Percentiles rank a stretch among this genome's conserved stretches.
Evolutionary conservation across 2,888 invertebrate genomes (phyloP).

Genomic region (Apamea monoglypha): DNA sequence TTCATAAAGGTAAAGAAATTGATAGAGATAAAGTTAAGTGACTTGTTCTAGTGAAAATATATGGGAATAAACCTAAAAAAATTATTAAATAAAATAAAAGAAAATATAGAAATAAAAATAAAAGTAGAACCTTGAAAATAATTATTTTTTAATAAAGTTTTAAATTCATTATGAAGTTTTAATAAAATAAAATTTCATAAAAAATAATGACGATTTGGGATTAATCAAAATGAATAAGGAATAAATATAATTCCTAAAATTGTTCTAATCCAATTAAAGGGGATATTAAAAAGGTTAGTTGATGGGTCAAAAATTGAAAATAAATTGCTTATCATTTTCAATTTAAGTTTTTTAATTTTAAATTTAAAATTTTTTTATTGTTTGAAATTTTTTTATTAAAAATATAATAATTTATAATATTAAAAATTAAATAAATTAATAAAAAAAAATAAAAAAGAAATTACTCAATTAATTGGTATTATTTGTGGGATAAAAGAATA

Average conservation of each 20-base stretch:
- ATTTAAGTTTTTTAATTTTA: constrained; percentile 74
- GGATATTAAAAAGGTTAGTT: constrained; percentile 86
- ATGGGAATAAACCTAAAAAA: constrained; percentile 92
- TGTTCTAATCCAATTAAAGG: constrained; percentile 91
- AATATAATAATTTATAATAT: constrained; percentile 89
- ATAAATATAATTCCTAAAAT: constrained; percentile 88
- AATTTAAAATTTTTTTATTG: constrained; percentile 71
- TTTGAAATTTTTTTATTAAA: constrained; percentile 73
- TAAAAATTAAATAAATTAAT: constrained; percentile 86
- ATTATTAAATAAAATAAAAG: constrained; percentile 92
- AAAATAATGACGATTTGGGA: constrained; percentile 87
- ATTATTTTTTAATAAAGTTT: constrained; percentile 86
- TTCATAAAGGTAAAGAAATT: constrained; percentile 91
- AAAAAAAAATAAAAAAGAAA: constrained; percentile 84
- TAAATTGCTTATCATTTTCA: constrained; percentile 93
- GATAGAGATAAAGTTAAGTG: constrained; percentile 91
- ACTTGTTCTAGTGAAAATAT: constrained; percentile 93
- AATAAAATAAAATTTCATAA: constrained; percentile 86
- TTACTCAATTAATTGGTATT: constrained; percentile 91
- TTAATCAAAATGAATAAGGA: constrained; percentile 89
- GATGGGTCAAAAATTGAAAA: constrained; percentile 93
- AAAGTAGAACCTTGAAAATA: constrained; percentile 87
- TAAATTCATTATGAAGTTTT: constrained; percentile 90
- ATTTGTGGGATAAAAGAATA: constrained; percentile 93
- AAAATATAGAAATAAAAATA: constrained; percentile 90